Evolutionary conservation across 2,797 vertebrate species (phyloP).

Genomic region (Neosilurus hyrtlii): DNA sequence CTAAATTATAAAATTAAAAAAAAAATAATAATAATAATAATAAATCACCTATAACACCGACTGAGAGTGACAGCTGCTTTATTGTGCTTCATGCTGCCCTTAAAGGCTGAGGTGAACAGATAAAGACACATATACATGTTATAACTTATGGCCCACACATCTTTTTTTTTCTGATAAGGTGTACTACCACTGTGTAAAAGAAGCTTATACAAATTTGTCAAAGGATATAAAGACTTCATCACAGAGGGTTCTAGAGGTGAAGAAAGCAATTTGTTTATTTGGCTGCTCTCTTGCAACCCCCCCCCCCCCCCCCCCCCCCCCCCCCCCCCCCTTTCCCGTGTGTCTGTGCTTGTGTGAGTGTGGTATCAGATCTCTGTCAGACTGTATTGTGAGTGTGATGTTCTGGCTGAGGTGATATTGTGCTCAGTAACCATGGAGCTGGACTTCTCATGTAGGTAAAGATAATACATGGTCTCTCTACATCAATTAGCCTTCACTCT

Average conservation of each 20-base stretch:
- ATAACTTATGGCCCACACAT: background rate
- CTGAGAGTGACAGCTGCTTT: background rate
- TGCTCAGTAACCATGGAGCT: slow-evolving; percentile 69
- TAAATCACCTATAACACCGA: too few relatives aligned
- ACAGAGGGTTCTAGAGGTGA: slow-evolving; percentile 81
- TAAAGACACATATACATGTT: background rate
- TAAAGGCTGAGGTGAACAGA: background rate
- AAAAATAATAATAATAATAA: too few relatives aligned
- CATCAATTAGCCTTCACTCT: slow-evolving; percentile 23
- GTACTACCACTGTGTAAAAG: background rate
- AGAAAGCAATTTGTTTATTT: slow-evolving; percentile 46
- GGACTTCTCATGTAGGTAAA: slow-evolving; percentile 45
- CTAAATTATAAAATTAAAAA: too few relatives aligned
- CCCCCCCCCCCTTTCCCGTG: too few relatives aligned
- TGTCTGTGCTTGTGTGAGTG: slow-evolving; percentile 5
- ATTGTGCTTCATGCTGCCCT: background rate
- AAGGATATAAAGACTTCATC: slow-evolving; percentile 81
- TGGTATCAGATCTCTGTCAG: slow-evolving; percentile 21
- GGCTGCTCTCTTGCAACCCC: background rate
- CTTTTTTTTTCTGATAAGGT: background rate
- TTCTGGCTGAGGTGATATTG: slow-evolving; percentile 50
- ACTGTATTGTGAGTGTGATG: slow-evolving; percentile 53
- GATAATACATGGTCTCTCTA: slow-evolving; percentile 43
- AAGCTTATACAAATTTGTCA: slow-evolving; percentile 73
- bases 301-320: too few relatives aligned